A percentile compares a stretch with the other conserved stretches of the same genome.
Evolutionary conservation across 2,888 invertebrate genomes (phyloP).

Genomic region (Stratiomys singularior): DNA sequence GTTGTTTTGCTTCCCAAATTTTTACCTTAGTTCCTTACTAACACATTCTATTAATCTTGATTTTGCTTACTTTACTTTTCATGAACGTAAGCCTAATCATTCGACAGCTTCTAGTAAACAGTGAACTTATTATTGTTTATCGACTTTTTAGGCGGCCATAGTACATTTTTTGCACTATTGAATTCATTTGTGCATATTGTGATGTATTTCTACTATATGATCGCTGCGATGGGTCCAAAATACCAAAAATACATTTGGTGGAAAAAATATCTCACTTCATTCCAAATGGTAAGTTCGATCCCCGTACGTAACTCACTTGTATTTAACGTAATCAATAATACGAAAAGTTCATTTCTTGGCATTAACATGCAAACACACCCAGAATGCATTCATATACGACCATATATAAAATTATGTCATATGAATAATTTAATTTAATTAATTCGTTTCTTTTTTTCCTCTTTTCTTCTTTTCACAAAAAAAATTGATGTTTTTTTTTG

Average conservation of each 20-base stretch:
- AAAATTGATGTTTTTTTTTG: neutral
- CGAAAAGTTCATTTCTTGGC: too few species aligned
- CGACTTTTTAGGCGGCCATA: conserved; percentile 83
- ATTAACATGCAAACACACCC: neutral
- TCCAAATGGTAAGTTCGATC: conserved; percentile 83
- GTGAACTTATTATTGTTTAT: neutral
- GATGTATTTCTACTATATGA: conserved; percentile 98
- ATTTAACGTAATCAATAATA: neutral
- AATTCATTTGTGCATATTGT: conserved; percentile 96
- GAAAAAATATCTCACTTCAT: conserved; percentile 94
- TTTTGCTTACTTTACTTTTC: too few species aligned
- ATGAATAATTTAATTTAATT: neutral
- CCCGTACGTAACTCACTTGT: neutral
- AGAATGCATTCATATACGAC: conserved; percentile 3
- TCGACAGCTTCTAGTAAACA: too few species aligned
- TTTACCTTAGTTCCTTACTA: too few species aligned
- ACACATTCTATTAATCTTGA: too few species aligned
- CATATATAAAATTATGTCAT: conserved; percentile 7
- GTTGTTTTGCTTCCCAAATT: too few species aligned
- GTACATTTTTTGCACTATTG: conserved; percentile 93
- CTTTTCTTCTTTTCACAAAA: conserved; percentile 25
- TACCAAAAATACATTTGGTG: conserved; percentile 97
- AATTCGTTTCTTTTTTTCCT: conserved; percentile 41
- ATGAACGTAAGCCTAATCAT: too few species aligned
- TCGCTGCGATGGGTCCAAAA: conserved; percentile 92